phyloP scores from a whole-genome alignment of 2,888 invertebrate genomes.

The Loripinus fragilis region DNA sequence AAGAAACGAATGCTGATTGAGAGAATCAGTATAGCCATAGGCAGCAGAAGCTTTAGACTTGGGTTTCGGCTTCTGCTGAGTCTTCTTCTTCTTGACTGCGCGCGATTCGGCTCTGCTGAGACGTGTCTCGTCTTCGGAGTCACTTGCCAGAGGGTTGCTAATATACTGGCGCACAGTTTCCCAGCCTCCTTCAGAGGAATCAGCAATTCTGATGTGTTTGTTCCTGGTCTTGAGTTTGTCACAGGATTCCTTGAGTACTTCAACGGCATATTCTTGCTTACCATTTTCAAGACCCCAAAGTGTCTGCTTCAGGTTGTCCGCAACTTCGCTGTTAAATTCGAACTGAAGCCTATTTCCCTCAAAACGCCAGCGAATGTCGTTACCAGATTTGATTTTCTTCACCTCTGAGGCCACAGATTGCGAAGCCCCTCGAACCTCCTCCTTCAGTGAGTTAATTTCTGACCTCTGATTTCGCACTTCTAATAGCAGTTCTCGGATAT shows the following conservation, averaged over 20 bases:
- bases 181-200: slow-evolving; percentile 36
- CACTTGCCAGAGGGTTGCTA: too few species aligned
- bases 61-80: slow-evolving; percentile 10
- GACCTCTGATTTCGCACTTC: too few species aligned
- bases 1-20: background rate
- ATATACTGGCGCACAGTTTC: slow-evolving; percentile 28
- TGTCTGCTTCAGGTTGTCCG: slow-evolving; percentile 8
- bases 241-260: too few species aligned
- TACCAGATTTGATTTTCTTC: too few species aligned
- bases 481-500: too few species aligned
- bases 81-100: slow-evolving; percentile 19
- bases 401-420: slow-evolving; percentile 3
- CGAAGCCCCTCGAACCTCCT: slow-evolving; percentile 2
- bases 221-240: slow-evolving; percentile 7
- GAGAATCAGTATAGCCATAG: background rate
- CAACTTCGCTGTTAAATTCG: too few species aligned
- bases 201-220: slow-evolving; percentile 33
- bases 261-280: too few species aligned
- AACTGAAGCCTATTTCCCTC: too few species aligned
- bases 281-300: too few species aligned
- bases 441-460: slow-evolving; percentile 19
- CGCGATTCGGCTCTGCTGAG: slow-evolving; percentile 27
- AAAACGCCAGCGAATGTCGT: too few species aligned
- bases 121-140: too few species aligned
- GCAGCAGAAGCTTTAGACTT: slow-evolving; percentile 12